Conservation (phyloP, 2,113 vertebrate genomes). For the Trematocara macrostoma region DNA sequence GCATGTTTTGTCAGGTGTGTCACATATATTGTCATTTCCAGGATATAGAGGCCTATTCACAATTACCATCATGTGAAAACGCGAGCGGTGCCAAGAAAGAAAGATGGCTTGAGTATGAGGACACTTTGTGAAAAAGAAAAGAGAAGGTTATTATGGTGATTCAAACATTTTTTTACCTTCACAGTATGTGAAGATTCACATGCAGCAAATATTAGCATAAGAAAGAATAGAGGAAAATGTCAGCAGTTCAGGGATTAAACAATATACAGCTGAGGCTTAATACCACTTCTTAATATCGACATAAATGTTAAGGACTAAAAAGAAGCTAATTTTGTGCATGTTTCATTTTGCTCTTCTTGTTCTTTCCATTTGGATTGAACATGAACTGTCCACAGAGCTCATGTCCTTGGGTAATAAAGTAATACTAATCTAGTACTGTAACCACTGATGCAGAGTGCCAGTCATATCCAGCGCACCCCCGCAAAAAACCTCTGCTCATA, state of each 20-base stretch:
- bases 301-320: not conserved
- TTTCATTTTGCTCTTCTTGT: not conserved
- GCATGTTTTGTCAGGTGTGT: not conserved
- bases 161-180: not conserved
- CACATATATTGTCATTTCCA: not conserved
- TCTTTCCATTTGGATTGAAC: not conserved
- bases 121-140: not conserved
- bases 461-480: not conserved
- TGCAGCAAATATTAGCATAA: not conserved
- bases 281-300: not conserved
- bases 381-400: not conserved
- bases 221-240: not conserved
- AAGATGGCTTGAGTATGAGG: not conserved
- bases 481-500: not conserved
- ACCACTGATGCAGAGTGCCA: not conserved
- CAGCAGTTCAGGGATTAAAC: not conserved
- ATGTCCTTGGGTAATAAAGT: not conserved
- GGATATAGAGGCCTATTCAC: not conserved
- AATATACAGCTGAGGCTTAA: not conserved
- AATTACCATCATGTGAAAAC: not conserved
- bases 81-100: not conserved
- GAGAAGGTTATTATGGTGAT: not conserved
- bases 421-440: not conserved
- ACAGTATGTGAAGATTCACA: not conserved
- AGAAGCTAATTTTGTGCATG: not conserved